These are phyloP conservation scores for Mya arenaria DNA, from an alignment of 1,140 invertebrate genomes.

Conservation along the genomic window DNA sequence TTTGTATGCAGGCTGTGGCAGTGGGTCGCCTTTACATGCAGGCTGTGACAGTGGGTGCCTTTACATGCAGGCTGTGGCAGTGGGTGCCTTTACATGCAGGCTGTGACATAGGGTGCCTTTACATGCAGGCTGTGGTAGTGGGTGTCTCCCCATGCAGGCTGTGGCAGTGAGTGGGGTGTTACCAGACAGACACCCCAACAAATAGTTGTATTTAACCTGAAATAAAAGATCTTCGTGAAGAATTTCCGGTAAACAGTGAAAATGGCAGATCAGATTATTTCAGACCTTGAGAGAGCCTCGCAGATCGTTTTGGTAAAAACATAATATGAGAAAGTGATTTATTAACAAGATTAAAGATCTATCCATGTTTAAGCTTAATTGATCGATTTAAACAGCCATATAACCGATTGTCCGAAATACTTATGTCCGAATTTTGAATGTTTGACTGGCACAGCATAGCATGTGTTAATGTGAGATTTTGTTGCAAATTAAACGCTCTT, in stretches of 20 bases:
- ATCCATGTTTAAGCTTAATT: background rate
- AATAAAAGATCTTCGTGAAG: background rate
- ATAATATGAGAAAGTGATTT: background rate
- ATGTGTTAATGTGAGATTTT: background rate
- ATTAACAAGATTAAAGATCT: slow-evolving; percentile 6
- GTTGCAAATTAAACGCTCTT: background rate
- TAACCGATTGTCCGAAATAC: background rate
- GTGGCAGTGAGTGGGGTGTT: no score
- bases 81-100: no score
- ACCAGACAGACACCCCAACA: no score
- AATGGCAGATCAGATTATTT: slow-evolving; percentile 64
- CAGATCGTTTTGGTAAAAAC: slow-evolving; percentile 86
- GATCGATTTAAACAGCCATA: background rate
- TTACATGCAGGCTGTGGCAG: no score
- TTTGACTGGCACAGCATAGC: background rate
- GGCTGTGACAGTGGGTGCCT: no score
- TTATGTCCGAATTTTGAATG: background rate
- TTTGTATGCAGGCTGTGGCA: no score
- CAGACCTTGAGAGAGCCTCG: slow-evolving; percentile 86
- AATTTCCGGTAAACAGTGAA: background rate
- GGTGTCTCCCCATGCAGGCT: no score
- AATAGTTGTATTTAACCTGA: no score
- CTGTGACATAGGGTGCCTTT: no score
- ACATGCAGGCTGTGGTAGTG: no score
- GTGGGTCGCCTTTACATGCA: no score